A percentile compares a stretch with the other conserved stretches of the same genome.
phyloP scores from a whole-genome alignment of 2,797 vertebrate genomes.

The Pantherophis alleghaniensis region DNA sequence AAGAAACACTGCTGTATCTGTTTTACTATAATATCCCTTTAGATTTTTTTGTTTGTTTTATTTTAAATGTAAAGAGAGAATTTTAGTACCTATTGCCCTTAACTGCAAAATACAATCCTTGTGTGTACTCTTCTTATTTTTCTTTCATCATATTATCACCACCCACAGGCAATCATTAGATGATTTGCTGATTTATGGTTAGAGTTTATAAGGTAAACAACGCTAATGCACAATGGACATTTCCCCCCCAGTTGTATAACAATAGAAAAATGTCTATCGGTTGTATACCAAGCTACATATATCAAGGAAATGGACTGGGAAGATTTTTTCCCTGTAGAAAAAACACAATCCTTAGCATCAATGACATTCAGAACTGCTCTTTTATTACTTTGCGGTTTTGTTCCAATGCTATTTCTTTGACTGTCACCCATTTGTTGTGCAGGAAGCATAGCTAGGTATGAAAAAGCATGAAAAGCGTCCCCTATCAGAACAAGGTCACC shows the following conservation, averaged over 20 bases:
- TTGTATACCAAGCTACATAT: slow-evolving; percentile 35
- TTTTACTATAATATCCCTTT: slow-evolving; percentile 59
- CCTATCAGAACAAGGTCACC: slow-evolving; percentile 41
- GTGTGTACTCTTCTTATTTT: slow-evolving; percentile 66
- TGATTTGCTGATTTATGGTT: slow-evolving; percentile 71
- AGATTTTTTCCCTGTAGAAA: slow-evolving; percentile 5
- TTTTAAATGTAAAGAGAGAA: slow-evolving; percentile 61
- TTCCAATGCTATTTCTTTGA: slow-evolving; percentile 31
- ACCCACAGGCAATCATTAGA: slow-evolving; percentile 68
- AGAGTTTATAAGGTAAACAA: slow-evolving; percentile 65
- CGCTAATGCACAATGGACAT: slow-evolving; percentile 45
- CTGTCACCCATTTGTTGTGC: slow-evolving; percentile 20
- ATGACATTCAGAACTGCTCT: slow-evolving; percentile 40
- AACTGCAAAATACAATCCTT: slow-evolving; percentile 59
- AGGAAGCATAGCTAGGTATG: neutral
- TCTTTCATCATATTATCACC: slow-evolving; percentile 65
- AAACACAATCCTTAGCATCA: slow-evolving; percentile 39
- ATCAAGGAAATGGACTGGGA: slow-evolving; percentile 31
- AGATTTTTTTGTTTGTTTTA: slow-evolving; percentile 11
- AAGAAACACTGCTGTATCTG: slow-evolving; percentile 46
- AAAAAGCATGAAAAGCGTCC: slow-evolving; percentile 8
- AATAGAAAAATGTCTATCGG: slow-evolving; percentile 48
- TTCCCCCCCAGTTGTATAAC: slow-evolving; percentile 8
- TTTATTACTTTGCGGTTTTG: slow-evolving; percentile 38
- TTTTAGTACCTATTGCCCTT: slow-evolving; percentile 66